Evolutionary conservation across 2,113 vertebrate species (phyloP), one percentile per base, ranked within the genome.

Genomic region (Dissostichus mawsoni): DNA sequence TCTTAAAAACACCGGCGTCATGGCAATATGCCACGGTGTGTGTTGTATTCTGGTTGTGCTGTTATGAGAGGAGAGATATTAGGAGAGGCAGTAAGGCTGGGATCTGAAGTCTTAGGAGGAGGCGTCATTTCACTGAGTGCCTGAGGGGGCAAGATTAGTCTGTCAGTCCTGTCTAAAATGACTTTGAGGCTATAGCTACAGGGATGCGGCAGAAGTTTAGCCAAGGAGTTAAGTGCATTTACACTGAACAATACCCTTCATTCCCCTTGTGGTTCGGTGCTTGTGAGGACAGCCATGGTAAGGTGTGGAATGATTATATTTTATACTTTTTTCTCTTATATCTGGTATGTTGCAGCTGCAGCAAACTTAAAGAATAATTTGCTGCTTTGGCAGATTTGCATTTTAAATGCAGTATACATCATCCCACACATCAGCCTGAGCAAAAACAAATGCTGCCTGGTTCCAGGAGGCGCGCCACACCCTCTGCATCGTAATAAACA

Each of bases 101-200:
- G 82, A 82, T 89, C 78, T 88, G 56, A 86, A 87, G 88, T 86
- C 91, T 88, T 86, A 78, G 88, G 55, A 86, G 76, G 73, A 90
- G 88, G 88, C 78, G 73, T 92, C 86, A 90, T 91, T 92, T 89
- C 78, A 76, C 78, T 90, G 80, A 91, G 90, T 91, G 88, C 86
- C 87, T 91, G 77, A 82, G 85, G 89, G 88, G 85, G 85, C 71
- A 50, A 91, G 81, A 89, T 86, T 91, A 88, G 90, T 82, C 86
- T 92, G 86, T 88, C 85, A 87, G 76, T 74, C 85, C 77, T 83
- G 86, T 90, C 84, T 77, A 82, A 87, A 92, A 88, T 87, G 84
- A 90, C 92, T 90, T 91, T 91, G 84, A 92, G 83, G 83, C 74
- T 76, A 70, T 75, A 76, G 85, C 78, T 83, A 82, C 76, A 88